phyloP scores from a whole-genome alignment of 2,797 vertebrate genomes.

The Oryzias sinensis region DNA sequence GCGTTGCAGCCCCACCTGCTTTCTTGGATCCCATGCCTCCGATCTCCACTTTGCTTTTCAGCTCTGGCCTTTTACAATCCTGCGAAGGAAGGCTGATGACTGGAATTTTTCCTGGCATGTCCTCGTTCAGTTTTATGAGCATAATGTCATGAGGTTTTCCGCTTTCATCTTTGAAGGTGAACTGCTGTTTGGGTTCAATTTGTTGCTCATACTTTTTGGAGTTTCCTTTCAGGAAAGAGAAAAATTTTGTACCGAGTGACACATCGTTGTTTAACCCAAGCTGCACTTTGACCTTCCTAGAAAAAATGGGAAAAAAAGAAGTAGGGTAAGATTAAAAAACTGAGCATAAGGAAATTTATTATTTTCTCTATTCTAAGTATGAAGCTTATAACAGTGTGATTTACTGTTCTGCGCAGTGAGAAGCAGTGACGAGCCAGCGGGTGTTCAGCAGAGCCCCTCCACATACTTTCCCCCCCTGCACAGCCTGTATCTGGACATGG shows the following conservation, averaged over 20 bases:
- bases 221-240: fast-evolving
- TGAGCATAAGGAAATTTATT: not conserved
- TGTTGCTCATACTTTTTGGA: not conserved
- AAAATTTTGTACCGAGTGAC: fast-evolving
- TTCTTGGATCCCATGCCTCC: slow-evolving; percentile 27
- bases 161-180: slow-evolving; percentile 13
- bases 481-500: slow-evolving; percentile 17
- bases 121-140: slow-evolving; percentile 31
- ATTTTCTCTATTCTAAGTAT: not conserved
- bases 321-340: not conserved
- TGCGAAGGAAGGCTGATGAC: slow-evolving; percentile 5
- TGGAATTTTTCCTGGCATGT: slow-evolving; percentile 9
- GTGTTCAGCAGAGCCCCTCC: slow-evolving; percentile 33
- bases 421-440: slow-evolving; percentile 41
- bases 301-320: not conserved
- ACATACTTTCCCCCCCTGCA: not conserved
- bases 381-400: not conserved
- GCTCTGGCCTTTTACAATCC: not conserved
- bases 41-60: not conserved
- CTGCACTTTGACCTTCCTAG: slow-evolving; percentile 7
- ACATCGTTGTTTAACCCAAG: not conserved
- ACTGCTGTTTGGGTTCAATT: not conserved
- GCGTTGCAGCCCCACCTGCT: slow-evolving; percentile 8
- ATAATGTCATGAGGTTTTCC: slow-evolving; percentile 17
- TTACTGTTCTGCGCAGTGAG: slow-evolving; percentile 43